These are phyloP conservation scores for Amiota minor DNA, from an alignment of 2,888 invertebrate genomes.

Conservation along the genomic window DNA sequence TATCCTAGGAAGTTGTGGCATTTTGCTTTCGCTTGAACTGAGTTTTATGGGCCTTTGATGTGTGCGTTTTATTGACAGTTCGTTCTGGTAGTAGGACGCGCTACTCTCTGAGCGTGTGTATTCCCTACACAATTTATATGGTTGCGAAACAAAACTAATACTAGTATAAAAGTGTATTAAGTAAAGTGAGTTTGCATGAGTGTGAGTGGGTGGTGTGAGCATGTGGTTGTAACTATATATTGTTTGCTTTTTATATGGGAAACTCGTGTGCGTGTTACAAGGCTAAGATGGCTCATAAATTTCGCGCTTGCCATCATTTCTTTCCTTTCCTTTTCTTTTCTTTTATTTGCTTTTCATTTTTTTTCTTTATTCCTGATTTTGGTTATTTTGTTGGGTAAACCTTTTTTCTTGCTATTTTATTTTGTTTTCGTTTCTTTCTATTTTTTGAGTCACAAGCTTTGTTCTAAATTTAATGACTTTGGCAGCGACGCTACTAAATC, in stretches of 20 bases:
- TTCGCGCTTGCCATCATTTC: constrained; percentile 58
- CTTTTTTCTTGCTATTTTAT: constrained; percentile 15
- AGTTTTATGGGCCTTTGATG: constrained; percentile 55
- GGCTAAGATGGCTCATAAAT: constrained; percentile 64
- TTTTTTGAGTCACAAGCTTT: constrained; percentile 35
- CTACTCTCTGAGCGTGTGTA: constrained; percentile 8
- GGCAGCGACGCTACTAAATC: constrained; percentile 56
- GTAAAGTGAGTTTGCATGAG: neutral
- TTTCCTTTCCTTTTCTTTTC: constrained; percentile 35
- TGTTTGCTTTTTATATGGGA: constrained; percentile 32
- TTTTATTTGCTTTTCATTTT: constrained; percentile 37
- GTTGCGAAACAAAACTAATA: constrained; percentile 16
- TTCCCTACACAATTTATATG: neutral
- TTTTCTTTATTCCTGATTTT: constrained; percentile 29
- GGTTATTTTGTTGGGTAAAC: constrained; percentile 6
- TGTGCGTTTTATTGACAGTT: constrained; percentile 64
- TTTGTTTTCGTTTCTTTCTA: constrained; percentile 1
- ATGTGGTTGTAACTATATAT: neutral
- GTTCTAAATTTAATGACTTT: constrained; percentile 59
- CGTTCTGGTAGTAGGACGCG: constrained; percentile 28
- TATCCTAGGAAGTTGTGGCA: too few relatives aligned
- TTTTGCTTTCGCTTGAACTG: constrained; percentile 23
- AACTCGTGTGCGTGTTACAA: constrained; percentile 63
- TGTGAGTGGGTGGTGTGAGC: constrained; percentile 27
- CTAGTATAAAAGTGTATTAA: neutral